A percentile compares a stretch with the other conserved stretches of the same genome.
phyloP scores from a whole-genome alignment of 2,797 vertebrate species.

The Halcyon smyrnensis region DNA sequence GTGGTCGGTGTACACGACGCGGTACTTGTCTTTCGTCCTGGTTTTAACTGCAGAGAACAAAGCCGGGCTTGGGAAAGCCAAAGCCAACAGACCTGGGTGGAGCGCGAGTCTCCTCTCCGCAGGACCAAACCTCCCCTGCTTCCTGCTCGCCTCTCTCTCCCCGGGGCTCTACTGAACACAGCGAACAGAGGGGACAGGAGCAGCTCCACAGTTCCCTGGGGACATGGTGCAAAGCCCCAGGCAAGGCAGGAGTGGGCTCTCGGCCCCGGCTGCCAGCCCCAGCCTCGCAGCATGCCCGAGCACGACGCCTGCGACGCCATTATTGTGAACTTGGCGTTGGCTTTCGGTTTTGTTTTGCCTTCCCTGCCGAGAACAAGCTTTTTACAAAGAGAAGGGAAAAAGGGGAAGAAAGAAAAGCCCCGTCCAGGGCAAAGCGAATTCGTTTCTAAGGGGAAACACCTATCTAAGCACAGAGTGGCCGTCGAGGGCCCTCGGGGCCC shows the following conservation, averaged over 20 bases:
- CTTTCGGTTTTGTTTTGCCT: not conserved
- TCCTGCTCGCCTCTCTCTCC: not conserved
- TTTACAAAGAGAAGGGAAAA: not conserved
- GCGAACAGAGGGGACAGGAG: not conserved
- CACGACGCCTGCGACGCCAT: not conserved
- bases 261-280: too few relatives aligned
- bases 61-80: not conserved
- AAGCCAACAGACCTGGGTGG: not conserved
- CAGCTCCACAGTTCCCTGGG: accelerated
- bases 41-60: slow-evolving; percentile 83
- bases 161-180: not conserved
- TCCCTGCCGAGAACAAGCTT: not conserved
- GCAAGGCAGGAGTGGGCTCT: not conserved
- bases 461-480: accelerated
- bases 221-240: accelerated
- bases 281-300: too few relatives aligned
- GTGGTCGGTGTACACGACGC: slow-evolving; percentile 96
- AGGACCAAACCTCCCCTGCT: not conserved
- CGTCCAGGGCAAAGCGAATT: not conserved
- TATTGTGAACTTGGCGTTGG: not conserved
- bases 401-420: not conserved
- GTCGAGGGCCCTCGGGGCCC: not conserved
- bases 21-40: slow-evolving; percentile 97
- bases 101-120: not conserved
- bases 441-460: not conserved